Evolutionary conservation across 92 coral and sea anemone genomes (phyloP), one percentile per base, ranked within the genome.

Genomic region (Parazoanthus darwini): DNA sequence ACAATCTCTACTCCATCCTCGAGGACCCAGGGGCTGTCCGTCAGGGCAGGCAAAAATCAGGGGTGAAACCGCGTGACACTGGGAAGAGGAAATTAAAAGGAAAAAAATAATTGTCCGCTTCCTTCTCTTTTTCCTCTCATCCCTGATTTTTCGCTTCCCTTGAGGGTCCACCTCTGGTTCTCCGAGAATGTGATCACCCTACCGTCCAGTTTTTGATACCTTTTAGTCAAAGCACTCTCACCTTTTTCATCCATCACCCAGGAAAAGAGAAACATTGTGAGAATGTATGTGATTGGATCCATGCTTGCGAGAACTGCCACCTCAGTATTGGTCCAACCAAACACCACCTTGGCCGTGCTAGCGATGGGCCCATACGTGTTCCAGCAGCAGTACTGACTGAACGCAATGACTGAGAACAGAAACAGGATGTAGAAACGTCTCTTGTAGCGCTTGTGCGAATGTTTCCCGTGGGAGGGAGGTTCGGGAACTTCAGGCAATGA

Each of bases 211-310:
- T 51, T 51, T 51, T 15, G 1, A 0, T 8, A 38, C 26, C 37
- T 38, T 71, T 35, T 4, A 75, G 29, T 29, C 48, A 16, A 29
- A 0, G 9, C 33, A 22, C 35, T 42, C 50, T 74, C 50, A 94
- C 96, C 99, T 92, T 94, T 97, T 88, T 91, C 98, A 88, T 97
- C 99, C 99, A 97, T 97, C 94, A 97, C 75, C 99, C 99, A 97
- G 6, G 99, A 97, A 78, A 95, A 97, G 85, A 95, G 91, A 3
- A 94, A 79, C 99, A 97, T 97, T 0, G 99, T 91, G 48, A 94
- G 80, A 39, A 97, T 77, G 70, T 97, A 97, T 2, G 99, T 97
- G 56, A 97, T 94, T 3, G 99, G 99, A 80, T 97, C 99, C 93
- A 97, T 94, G 85, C 98, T 95, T 35, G 99, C 99, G 4, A 97